Base-by-base conservation (phyloP, 2,888 invertebrate species). In the Trichogramma evanescens region DNA sequence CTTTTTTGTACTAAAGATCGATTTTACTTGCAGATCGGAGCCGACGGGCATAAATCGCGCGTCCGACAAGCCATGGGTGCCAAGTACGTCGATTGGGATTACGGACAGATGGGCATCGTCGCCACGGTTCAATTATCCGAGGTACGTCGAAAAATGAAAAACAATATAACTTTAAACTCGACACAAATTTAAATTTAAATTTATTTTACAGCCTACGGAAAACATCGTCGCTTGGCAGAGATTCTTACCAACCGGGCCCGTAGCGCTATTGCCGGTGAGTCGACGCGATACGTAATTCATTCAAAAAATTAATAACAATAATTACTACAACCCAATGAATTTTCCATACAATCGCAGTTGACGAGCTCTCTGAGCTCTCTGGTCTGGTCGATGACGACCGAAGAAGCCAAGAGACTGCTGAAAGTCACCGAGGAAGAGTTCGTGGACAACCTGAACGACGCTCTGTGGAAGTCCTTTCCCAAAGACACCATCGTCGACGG, bases 201-300 rank as follows among this genome's bases (percentile, higher is more conserved):
- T 50, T 49, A 9, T 72, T 67, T 77, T 76, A 66, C 77, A 91
- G 88, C 81, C 85, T 51, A 82, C 82, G 9, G 86, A 86, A 58
- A 97, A 97, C 78, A 83, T 84, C 41, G 89, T 91, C 3, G 98
- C 97, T 0, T 99, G 97, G 97, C 98, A 99, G 78, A 84, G 96
- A 66, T 97, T 97, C 80, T 80, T 96, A 63, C 92, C 95, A 0
- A 87, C 86, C 3, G 98, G 98, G 1, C 95, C 97, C 0, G 83
- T 99, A 39, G 98, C 98, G 4, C 75, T 98, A 39, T 80, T 99
- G 56, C 99, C 98, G 6, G 84, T 86, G 79, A 79, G 78, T 77
- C 26, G 26, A 26, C 2, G 26, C 62, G 59, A 13, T n/a, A 59
- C n/a, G 38, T 50, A 41, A 43, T 42, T 56, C 5, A 50, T 61